These are phyloP conservation scores for Lasioglossum malachurum DNA, from an alignment of 2,888 invertebrate species.

Conservation along the genomic window DNA sequence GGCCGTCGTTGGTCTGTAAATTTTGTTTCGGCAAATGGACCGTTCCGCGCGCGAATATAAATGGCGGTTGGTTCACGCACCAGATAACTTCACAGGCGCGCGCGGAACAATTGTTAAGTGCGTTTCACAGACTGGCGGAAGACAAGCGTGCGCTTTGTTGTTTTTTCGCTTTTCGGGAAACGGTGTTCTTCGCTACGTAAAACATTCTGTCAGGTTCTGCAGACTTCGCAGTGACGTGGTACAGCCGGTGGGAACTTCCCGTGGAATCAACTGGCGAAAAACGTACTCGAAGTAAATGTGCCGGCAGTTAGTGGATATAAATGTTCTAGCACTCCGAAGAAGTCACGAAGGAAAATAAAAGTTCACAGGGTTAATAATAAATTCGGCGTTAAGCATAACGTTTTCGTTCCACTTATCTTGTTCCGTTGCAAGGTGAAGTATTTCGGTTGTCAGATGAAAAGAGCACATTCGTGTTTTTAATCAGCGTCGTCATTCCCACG, in stretches of 20 bases:
- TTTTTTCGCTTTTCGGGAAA: neutral
- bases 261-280: no score
- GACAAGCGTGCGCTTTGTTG: neutral
- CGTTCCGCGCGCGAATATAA: neutral
- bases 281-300: neutral
- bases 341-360: neutral
- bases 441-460: neutral
- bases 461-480: slow-evolving; percentile 1
- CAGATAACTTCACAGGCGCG: neutral
- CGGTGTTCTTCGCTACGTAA: neutral
- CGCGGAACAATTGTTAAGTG: slow-evolving; percentile 9
- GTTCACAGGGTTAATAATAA: neutral
- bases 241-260: neutral
- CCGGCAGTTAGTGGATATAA: neutral
- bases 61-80: neutral
- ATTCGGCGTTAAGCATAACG: neutral
- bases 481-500: neutral
- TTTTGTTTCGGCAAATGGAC: slow-evolving; percentile 17
- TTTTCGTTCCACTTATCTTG: neutral
- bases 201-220: neutral
- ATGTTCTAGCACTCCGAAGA: neutral
- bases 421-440: neutral
- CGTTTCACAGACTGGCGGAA: neutral
- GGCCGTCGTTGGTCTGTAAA: neutral
- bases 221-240: neutral